phyloP scores from a whole-genome alignment of 1,140 invertebrate species.

The Hydropsyche tenuis region DNA sequence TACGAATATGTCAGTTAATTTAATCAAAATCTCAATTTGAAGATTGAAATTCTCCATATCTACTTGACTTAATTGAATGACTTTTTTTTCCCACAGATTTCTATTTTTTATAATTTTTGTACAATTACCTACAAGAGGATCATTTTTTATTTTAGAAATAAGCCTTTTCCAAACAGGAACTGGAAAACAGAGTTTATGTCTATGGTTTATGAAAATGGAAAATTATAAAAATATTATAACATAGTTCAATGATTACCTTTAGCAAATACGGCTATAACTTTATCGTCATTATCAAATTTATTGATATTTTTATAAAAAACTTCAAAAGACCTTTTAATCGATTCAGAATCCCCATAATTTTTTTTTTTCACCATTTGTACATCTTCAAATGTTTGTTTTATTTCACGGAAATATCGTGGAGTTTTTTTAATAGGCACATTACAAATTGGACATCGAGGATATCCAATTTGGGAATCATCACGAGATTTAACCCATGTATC shows the following conservation, averaged over 20 bases:
- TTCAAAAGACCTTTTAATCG: neutral
- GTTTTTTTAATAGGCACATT: conserved; percentile 35
- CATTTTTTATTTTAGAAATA: neutral
- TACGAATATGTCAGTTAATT: conserved; percentile 52
- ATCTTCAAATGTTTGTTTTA: conserved; percentile 59
- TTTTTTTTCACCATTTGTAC: conserved; percentile 59
- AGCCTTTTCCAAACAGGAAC: conserved; percentile 48
- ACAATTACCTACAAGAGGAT: conserved; percentile 5
- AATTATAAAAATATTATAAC: too few relatives aligned
- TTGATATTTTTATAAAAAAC: neutral
- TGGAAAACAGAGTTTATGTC: neutral
- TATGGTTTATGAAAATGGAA: neutral
- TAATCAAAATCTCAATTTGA: conserved; percentile 51
- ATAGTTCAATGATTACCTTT: too few relatives aligned
- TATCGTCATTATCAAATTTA: too few relatives aligned
- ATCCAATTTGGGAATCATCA: neutral
- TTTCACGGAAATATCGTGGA: conserved; percentile 42
- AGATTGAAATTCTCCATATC: conserved; percentile 52
- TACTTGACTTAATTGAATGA: conserved; percentile 21
- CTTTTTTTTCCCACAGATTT: neutral
- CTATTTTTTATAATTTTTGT: neutral
- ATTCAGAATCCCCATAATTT: conserved; percentile 53
- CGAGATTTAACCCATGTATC: conserved; percentile 32
- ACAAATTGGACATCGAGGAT: conserved; percentile 37
- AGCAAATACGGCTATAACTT: too few relatives aligned